phyloP scores from a whole-genome alignment of 2,797 vertebrate genomes.

The Phyllotis vaccarum region DNA sequence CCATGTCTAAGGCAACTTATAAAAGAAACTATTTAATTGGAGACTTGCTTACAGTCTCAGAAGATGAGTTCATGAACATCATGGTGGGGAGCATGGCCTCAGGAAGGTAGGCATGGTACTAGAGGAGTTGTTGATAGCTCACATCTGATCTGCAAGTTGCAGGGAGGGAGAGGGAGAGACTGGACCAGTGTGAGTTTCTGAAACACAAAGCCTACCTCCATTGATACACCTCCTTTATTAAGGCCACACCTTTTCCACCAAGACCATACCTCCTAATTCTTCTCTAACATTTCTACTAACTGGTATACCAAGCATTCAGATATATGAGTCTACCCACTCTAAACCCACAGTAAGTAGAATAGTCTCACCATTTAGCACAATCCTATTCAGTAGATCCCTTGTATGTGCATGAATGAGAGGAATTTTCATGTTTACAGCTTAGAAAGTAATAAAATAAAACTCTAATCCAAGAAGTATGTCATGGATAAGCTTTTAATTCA shows the following conservation, averaged over 20 bases:
- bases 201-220: not conserved
- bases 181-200: not conserved
- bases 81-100: not conserved
- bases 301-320: not conserved
- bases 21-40: not conserved
- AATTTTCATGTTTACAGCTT: slow-evolving; percentile 57
- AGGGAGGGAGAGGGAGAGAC: not conserved
- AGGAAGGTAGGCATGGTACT: not conserved
- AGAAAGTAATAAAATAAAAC: slow-evolving; percentile 47
- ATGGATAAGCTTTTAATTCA: not conserved
- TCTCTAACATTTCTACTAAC: not conserved
- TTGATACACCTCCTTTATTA: not conserved
- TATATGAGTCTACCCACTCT: too few species aligned
- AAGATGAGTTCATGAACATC: not conserved
- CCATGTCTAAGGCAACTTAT: not conserved
- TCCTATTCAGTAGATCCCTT: not conserved
- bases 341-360: not conserved
- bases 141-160: not conserved
- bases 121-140: not conserved
- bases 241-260: not conserved
- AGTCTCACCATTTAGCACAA: not conserved
- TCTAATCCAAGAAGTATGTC: not conserved
- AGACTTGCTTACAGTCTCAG: not conserved
- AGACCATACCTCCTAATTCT: not conserved
- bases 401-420: not conserved